These are phyloP conservation scores for Hybognathus amarus DNA, from an alignment of 2,797 vertebrate genomes.

Conservation along the genomic window DNA sequence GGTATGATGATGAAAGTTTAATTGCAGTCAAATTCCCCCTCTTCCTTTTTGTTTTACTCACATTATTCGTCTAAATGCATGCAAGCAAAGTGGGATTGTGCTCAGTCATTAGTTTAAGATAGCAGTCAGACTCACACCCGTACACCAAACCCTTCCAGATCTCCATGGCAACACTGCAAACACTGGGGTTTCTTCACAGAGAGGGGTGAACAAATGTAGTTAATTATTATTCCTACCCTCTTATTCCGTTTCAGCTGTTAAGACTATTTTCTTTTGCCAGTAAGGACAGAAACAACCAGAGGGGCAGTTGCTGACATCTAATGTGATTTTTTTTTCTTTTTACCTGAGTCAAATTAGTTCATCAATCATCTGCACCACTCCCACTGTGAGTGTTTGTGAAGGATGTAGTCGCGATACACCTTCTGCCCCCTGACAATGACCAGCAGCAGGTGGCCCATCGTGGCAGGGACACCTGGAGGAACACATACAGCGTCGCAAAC, in stretches of 20 bases:
- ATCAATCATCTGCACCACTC: conserved; percentile 24
- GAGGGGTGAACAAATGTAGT: conserved; percentile 64
- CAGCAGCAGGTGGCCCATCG: conserved; percentile 32
- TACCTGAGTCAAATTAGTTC: conserved; percentile 11
- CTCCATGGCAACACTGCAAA: conserved; percentile 77
- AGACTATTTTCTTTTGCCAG: background rate
- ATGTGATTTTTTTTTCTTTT: background rate
- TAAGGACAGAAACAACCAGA: conserved; percentile 21
- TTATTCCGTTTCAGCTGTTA: conserved; percentile 38
- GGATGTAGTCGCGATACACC: conserved; percentile 12
- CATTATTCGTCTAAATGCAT: conserved; percentile 1
- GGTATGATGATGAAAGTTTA: background rate
- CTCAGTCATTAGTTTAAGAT: conserved; percentile 72
- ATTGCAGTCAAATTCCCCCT: background rate
- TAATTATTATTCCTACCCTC: conserved; percentile 57
- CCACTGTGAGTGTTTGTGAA: conserved; percentile 14
- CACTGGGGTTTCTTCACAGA: conserved; percentile 50
- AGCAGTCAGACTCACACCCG: conserved; percentile 59
- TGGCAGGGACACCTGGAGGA: conserved; percentile 51
- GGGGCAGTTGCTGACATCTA: background rate
- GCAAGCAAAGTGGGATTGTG: conserved; percentile 69
- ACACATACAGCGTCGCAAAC: conserved; percentile 59
- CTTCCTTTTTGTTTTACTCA: background rate
- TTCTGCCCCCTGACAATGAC: conserved; percentile 28
- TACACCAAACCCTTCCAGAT: conserved; percentile 53